Percentiles rank a stretch among this genome's conserved stretches.
These are phyloP conservation scores for Thalassaphorura encarpata DNA, from an alignment of 1,140 invertebrate genomes.

Conservation along the genomic window DNA sequence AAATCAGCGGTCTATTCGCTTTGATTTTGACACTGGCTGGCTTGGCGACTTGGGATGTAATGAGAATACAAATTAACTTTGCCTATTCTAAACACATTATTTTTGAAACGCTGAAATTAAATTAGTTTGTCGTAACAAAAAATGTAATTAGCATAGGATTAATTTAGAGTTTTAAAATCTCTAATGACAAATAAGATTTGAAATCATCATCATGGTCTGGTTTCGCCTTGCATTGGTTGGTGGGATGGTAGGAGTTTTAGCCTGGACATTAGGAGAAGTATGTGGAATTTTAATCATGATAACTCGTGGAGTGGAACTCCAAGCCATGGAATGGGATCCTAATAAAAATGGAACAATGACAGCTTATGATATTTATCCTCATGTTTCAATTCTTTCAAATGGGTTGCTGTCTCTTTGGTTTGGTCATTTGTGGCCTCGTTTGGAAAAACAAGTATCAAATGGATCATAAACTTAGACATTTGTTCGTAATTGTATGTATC, in stretches of 20 bases:
- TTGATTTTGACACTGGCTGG: too few species aligned
- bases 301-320: not conserved
- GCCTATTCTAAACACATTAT: not conserved
- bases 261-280: not conserved
- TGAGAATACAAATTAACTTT: not conserved
- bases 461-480: constrained; percentile 6
- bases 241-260: not conserved
- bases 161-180: not conserved
- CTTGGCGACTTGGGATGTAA: too few species aligned
- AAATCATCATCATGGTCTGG: constrained; percentile 24
- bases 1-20: too few species aligned
- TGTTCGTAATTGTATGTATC: not conserved
- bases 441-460: constrained; percentile 31
- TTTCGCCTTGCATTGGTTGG: constrained; percentile 8
- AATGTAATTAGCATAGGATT: not conserved
- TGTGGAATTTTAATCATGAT: constrained; percentile 2
- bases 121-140: not conserved
- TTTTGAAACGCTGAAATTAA: not conserved
- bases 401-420: constrained; percentile 7
- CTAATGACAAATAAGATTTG: too few species aligned
- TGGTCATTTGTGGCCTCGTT: constrained; percentile 12
- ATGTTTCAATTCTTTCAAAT: constrained; percentile 7
- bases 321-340: constrained; percentile 17
- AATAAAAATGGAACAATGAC: constrained; percentile 12
- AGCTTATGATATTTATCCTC: constrained; percentile 16